Base-by-base conservation (phyloP, 1,140 invertebrate species). In the Calliphora vicina region DNA sequence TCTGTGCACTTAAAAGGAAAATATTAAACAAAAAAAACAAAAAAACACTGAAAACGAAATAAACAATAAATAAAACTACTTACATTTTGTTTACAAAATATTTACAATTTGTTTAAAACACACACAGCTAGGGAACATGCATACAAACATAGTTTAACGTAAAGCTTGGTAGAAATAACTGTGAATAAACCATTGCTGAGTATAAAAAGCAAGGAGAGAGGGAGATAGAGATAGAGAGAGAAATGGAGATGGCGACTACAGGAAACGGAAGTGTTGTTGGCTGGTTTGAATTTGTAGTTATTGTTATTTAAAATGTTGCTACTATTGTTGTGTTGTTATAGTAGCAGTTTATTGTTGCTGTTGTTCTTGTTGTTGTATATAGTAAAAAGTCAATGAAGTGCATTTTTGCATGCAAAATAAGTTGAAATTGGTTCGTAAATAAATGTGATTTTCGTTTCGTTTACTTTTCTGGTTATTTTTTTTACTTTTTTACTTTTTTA, bases 191-290 rank as follows among this genome's bases (percentile, higher is more conserved):
- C 17, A 15, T 15, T 57, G 15, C n/a, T n/a, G n/a, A n/a, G n/a
- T n/a, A 17, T 15, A 17, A 17, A 50, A 2, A 67, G 12, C 9
- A 67, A n/a, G 0, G 12, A 20, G 6, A 23, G n/a, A 67, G 5
- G 4, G 61, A 5, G 23, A 67, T 23, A 67, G 9, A 6, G 6
- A 12, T 67, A 67, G 23, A 67, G 25, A 23, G 35, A 35, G 35
- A 35, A 10, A 35, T 35, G 35, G n/a, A n/a, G n/a, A 35, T 35
- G 35, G 35, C n/a, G 12, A 67, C 6, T 25, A 67, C n/a, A 6
- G 61, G 61, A 67, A 67, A 67, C 61, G 61, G 61, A 67, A 67
- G n/a, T 67, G 61, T 67, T 67, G n/a, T 67, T 67, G 61, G 61
- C 61, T 67, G n/a, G n/a, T 67, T 67, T 67, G 61, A 23, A 23